Percentiles rank a stretch among this genome's conserved stretches.
Conservation (phyloP, 2,113 vertebrate genomes). For the rabbit (Oryctolagus cuniculus) region DNA sequence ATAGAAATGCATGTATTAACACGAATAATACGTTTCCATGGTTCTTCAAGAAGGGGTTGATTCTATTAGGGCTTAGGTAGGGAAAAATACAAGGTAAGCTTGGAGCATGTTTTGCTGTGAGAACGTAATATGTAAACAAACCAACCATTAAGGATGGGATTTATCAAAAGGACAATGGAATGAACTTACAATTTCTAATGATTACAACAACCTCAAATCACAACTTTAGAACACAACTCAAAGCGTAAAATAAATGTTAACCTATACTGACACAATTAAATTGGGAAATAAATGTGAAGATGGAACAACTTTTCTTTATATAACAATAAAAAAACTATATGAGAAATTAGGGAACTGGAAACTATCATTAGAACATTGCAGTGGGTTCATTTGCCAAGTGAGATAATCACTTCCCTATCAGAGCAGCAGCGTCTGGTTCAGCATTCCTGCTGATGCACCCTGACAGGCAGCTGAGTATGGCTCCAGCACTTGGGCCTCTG, state of each 20-base stretch:
- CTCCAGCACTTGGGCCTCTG: no score
- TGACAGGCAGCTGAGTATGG: no score
- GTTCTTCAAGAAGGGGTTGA: neutral
- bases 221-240: neutral
- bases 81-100: neutral
- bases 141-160: neutral
- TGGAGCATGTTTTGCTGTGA: neutral
- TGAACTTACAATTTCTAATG: neutral
- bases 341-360: neutral
- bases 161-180: neutral
- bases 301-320: neutral
- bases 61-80: neutral
- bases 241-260: slow-evolving; percentile 6
- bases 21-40: neutral
- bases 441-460: no score
- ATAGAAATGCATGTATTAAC: neutral
- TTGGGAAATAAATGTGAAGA: neutral
- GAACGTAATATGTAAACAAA: neutral
- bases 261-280: neutral
- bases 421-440: no score
- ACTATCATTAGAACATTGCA: neutral
- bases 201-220: neutral
- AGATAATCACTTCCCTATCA: no score
- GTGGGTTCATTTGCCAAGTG: no score
- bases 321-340: neutral